Base-by-base conservation (phyloP, 2,888 invertebrate genomes). In the Tetramorium bicarinatum region DNA sequence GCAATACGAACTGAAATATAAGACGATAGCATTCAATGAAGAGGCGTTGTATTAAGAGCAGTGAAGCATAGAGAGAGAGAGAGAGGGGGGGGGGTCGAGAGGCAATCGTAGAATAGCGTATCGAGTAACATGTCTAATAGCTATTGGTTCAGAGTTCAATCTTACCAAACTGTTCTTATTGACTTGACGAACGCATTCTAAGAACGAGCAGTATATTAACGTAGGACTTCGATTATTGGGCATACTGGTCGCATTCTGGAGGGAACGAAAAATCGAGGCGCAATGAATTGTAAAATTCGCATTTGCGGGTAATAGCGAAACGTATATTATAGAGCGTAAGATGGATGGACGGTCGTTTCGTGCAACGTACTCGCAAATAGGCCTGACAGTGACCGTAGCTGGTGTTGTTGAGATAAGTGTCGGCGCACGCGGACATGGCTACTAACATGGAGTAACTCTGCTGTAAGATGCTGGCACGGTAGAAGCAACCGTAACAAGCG, bases 401-500 rank as follows among this genome's bases (percentile, higher is more conserved):
- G 41, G 92, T 92, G 56, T 91, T 88, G 75, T 92, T 90, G 2
- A 94, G 91, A 77, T 94, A 94, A 61, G 64, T 85, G 80, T 92
- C 86, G 7, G 93, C 93, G 64, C 94, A 94, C 41, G 87, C 66
- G 52, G 93, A 86, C 91, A 94, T 92, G n/a, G 92, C 82, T n/a
- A 92, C 59, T 64, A 94, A 74, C 85, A 92, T 87, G 15, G 93
- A 90, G 86, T 90, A 94, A 75, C 93, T 92, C 34, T 91, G 77
- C 13, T 91, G 87, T 84, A 91, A 89, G 81, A 89, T 91, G 62
- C 96, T 96, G 3, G 96, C 96, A 87, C 95, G 95, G 83, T 96
- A 95, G 92, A 97, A 97, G 91, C 97, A 97, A 34, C 96, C 95
- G 85, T 97, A 96, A 91, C 97, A 97, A 18, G 96, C 96, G 94